These are phyloP conservation scores for Eupelmus urozonus DNA, from an alignment of 2,888 invertebrate species.

Conservation along the genomic window DNA sequence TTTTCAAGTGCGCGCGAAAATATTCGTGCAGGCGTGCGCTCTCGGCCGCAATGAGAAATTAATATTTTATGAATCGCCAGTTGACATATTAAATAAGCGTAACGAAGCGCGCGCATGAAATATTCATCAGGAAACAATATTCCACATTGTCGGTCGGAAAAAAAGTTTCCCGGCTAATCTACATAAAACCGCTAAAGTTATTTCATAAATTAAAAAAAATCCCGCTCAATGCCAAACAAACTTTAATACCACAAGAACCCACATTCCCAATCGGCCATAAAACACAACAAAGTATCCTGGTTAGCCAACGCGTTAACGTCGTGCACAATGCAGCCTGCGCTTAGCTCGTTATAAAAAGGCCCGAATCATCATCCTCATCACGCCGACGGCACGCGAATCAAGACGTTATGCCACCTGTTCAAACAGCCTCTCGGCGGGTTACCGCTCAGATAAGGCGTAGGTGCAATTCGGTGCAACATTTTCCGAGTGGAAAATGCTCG, in stretches of 20 bases:
- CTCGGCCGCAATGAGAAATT: not conserved
- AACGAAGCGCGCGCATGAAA: not conserved
- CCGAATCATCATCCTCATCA: not conserved
- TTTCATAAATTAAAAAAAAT: too few relatives aligned
- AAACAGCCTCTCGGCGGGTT: not conserved
- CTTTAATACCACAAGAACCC: too few relatives aligned
- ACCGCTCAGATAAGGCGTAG: slow-evolving; percentile 22
- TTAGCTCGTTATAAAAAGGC: too few relatives aligned
- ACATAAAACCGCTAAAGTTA: too few relatives aligned
- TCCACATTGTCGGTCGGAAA: not conserved
- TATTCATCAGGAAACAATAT: slow-evolving; percentile 22
- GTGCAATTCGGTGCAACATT: slow-evolving; percentile 23
- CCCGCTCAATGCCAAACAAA: too few relatives aligned
- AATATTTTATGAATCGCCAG: slow-evolving; percentile 2
- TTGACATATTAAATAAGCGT: not conserved
- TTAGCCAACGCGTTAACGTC: too few relatives aligned
- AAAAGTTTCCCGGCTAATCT: too few relatives aligned
- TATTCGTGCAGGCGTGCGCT: not conserved
- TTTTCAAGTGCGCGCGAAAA: not conserved
- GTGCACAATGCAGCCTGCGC: too few relatives aligned
- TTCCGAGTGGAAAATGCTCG: slow-evolving; percentile 8
- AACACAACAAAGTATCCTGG: too few relatives aligned
- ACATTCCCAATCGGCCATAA: too few relatives aligned
- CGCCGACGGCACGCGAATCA: slow-evolving; percentile 35
- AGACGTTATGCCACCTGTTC: slow-evolving; percentile 45